Conservation (phyloP, 2,888 invertebrate genomes). For the Punctoribates punctum region DNA sequence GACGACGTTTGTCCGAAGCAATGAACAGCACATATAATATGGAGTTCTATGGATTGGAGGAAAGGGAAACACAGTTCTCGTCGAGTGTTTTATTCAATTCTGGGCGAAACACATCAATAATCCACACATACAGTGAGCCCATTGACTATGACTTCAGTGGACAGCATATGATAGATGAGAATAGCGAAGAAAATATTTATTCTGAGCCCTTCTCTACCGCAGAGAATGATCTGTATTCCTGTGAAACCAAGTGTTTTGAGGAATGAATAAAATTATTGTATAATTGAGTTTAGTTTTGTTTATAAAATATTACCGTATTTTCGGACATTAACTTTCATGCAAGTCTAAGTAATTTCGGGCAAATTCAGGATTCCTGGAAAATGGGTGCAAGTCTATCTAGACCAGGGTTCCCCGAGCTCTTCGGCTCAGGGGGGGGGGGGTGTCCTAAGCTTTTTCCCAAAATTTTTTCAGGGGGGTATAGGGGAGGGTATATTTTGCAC, state of each 20-base stretch:
- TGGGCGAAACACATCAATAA: slow-evolving; percentile 4
- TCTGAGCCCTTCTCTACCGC: background rate
- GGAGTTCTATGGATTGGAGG: background rate
- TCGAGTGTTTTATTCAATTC: background rate
- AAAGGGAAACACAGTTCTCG: slow-evolving; percentile 4
- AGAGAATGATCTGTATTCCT: slow-evolving; percentile 1
- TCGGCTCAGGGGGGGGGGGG: no score
- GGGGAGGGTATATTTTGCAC: no score
- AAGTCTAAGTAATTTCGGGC: no score
- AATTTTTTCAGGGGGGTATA: no score
- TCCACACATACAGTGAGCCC: slow-evolving; percentile 12
- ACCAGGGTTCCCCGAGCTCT: no score
- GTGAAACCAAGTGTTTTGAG: background rate
- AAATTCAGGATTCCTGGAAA: no score
- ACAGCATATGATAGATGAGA: background rate
- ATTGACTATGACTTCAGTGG: background rate
- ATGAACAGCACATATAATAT: background rate
- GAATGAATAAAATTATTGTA: no score
- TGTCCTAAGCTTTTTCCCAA: no score
- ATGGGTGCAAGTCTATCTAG: no score
- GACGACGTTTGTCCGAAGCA: background rate
- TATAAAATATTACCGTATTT: no score
- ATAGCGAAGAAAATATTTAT: background rate
- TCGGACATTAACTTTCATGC: no score
- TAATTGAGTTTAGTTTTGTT: no score